Conservation (phyloP, 1,140 invertebrate species). For the Microplitis mediator region DNA sequence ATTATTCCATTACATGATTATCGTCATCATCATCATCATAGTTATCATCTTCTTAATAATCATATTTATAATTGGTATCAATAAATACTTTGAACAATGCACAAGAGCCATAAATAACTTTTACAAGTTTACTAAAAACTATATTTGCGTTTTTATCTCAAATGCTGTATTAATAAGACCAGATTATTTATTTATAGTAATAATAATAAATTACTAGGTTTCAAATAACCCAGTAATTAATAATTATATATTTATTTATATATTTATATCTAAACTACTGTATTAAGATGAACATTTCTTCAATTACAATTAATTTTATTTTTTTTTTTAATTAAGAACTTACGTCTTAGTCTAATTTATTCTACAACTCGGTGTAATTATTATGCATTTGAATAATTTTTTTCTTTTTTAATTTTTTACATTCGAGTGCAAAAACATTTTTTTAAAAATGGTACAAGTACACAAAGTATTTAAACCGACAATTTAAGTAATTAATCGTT, state of each 20-base stretch:
- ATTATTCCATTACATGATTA: constrained; percentile 22
- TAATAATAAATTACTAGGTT: constrained; percentile 11
- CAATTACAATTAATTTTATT: constrained; percentile 5
- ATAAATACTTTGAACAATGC: constrained; percentile 54
- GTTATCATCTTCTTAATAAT: constrained; percentile 23
- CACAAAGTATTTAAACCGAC: too few species aligned
- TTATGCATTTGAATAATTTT: too few species aligned
- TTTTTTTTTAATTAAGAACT: too few species aligned
- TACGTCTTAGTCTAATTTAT: background rate
- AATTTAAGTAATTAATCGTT: too few species aligned
- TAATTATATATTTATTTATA: too few species aligned
- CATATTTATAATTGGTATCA: constrained; percentile 40
- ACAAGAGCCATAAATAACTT: constrained; percentile 52
- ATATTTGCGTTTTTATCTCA: constrained; percentile 21
- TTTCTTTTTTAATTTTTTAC: too few species aligned
- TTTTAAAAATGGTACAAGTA: too few species aligned
- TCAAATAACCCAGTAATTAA: too few species aligned
- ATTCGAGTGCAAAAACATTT: too few species aligned
- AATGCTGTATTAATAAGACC: constrained; percentile 42
- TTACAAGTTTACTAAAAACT: constrained; percentile 21
- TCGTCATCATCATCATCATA: constrained; percentile 15
- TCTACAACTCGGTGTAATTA: background rate
- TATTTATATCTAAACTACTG: constrained; percentile 14
- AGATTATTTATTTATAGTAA: constrained; percentile 39
- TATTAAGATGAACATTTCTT: constrained; percentile 10